A percentile compares a stretch with the other conserved stretches of the same genome.
Conservation (phyloP, 1,140 invertebrate genomes). For the Whitmania pigra region DNA sequence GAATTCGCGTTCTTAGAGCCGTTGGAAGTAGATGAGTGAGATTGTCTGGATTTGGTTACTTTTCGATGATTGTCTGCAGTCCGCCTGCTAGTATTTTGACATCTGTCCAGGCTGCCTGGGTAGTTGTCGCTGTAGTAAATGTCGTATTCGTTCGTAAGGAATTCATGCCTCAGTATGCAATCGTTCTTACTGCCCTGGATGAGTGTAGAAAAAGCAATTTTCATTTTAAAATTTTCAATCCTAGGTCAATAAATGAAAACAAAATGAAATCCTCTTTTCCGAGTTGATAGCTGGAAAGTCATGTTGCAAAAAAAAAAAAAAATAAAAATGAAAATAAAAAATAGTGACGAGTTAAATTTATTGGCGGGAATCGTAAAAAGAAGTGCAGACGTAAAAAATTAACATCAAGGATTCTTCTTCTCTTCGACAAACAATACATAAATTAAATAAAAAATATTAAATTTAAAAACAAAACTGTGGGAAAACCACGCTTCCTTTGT, state of each 20-base stretch:
- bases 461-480: too few relatives aligned
- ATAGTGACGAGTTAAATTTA: too few relatives aligned
- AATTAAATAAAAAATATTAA: too few relatives aligned
- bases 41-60: neutral
- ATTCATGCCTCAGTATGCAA: neutral
- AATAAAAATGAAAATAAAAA: too few relatives aligned
- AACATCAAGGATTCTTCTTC: too few relatives aligned
- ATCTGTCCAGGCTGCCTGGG: neutral
- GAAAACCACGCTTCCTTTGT: neutral
- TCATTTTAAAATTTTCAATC: too few relatives aligned
- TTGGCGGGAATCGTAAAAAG: too few relatives aligned
- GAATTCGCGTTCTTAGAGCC: neutral
- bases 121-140: constrained; percentile 3
- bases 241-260: too few relatives aligned
- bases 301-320: constrained; percentile 3
- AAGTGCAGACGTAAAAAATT: too few relatives aligned
- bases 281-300: neutral
- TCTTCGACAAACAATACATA: too few relatives aligned
- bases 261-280: too few relatives aligned
- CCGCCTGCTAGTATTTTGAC: neutral
- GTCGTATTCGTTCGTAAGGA: neutral
- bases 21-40: neutral
- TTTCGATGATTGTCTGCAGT: neutral
- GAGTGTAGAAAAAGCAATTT: too few relatives aligned
- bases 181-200: neutral